Evolutionary conservation across 2,113 vertebrate species (phyloP).

Genomic region (Mesocricetus auratus): DNA sequence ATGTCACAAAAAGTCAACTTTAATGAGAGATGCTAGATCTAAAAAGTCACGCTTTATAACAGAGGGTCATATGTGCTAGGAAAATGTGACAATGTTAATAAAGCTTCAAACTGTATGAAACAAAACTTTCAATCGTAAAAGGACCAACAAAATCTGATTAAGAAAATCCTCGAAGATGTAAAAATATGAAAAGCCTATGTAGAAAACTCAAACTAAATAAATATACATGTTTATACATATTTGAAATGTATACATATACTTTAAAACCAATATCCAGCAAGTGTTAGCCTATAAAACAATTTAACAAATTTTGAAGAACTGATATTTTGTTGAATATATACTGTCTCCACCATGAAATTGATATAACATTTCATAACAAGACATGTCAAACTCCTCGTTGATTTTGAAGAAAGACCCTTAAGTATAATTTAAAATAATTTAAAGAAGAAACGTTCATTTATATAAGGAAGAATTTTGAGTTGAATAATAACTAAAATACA

Average conservation of each 20-base stretch:
- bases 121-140: conserved; percentile 8
- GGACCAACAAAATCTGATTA: not conserved
- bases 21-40: conserved; percentile 17
- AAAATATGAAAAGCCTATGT: not conserved
- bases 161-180: not conserved
- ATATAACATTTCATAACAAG: not conserved
- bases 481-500: not conserved
- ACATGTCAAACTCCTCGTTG: not conserved
- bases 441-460: not conserved
- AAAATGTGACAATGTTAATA: not conserved
- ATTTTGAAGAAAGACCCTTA: not conserved
- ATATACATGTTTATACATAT: not conserved
- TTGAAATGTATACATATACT: not conserved
- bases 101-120: conserved; percentile 31
- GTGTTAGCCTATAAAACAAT: not conserved
- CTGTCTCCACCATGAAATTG: not conserved
- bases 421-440: not conserved
- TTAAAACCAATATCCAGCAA: not conserved
- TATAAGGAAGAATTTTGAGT: conserved; percentile 17
- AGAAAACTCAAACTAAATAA: not conserved
- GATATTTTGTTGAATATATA: not conserved
- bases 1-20: not conserved
- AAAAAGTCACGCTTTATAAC: conserved; percentile 8
- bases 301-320: conserved; percentile 7
- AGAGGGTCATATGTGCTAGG: not conserved